Evolutionary conservation across 2,113 vertebrate genomes (phyloP).

Genomic region (Aythya baeri): DNA sequence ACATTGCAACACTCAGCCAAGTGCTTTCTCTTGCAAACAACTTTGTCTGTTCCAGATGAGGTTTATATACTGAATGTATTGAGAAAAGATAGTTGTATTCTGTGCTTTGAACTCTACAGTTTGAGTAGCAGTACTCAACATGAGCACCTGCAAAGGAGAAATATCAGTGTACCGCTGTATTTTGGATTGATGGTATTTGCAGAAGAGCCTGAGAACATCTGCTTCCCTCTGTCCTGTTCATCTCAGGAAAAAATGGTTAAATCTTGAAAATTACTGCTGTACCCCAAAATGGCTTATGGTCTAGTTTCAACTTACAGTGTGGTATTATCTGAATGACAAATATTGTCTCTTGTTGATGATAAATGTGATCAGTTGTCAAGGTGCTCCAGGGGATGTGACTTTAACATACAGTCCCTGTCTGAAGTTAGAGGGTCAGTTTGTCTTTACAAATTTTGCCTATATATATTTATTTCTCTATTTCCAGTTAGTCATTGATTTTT

Average conservation of each 20-base stretch:
- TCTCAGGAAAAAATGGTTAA: neutral
- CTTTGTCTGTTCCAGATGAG: neutral
- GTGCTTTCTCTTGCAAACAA: neutral
- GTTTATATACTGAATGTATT: neutral
- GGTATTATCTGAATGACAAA: neutral
- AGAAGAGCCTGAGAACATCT: neutral
- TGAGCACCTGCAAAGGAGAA: neutral
- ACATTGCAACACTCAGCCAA: neutral
- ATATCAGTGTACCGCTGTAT: neutral
- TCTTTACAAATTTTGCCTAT: neutral
- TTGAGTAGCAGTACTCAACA: neutral
- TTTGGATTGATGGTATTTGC: neutral
- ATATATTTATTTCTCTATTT: neutral
- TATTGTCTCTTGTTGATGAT: neutral
- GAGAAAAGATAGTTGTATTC: neutral
- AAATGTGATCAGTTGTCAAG: neutral
- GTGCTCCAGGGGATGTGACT: neutral
- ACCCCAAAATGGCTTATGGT: neutral
- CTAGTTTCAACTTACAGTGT: neutral
- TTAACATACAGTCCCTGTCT: neutral
- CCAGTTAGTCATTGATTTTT: neutral
- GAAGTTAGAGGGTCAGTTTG: neutral
- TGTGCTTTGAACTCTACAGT: neutral
- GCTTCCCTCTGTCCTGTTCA: neutral
- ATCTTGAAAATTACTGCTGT: neutral